These are phyloP conservation scores for Montipora efflorescens DNA, from an alignment of 64 coral and sea anemone species.

Conservation along the genomic window DNA sequence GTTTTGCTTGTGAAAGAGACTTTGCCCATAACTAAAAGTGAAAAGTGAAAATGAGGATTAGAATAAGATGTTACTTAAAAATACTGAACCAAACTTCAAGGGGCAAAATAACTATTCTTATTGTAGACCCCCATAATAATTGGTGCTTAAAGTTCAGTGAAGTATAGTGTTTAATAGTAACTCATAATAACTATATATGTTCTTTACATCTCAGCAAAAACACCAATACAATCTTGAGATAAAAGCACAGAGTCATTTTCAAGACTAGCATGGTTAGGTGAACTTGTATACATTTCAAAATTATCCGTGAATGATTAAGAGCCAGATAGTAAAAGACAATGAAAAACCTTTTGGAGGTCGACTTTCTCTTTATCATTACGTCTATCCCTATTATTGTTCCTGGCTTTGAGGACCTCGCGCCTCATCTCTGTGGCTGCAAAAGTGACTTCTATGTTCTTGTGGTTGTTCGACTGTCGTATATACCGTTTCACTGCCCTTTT, in stretches of 20 bases:
- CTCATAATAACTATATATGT: too few relatives aligned
- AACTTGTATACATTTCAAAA: too few relatives aligned
- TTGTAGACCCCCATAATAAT: too few relatives aligned
- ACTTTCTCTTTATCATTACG: neutral
- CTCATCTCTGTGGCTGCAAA: constrained; percentile 47
- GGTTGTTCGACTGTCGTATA: constrained; percentile 49
- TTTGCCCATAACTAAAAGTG: constrained; percentile 60
- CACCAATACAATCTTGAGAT: too few relatives aligned
- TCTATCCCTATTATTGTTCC: neutral
- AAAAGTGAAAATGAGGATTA: neutral
- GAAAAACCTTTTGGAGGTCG: neutral
- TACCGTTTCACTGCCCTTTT: constrained; percentile 66
- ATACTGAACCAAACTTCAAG: too few relatives aligned
- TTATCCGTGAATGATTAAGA: neutral
- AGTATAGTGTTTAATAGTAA: too few relatives aligned
- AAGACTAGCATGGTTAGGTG: too few relatives aligned
- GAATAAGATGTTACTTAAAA: too few relatives aligned
- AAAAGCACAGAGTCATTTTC: too few relatives aligned
- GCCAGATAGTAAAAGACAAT: neutral
- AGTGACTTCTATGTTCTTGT: constrained; percentile 55
- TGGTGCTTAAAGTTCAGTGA: too few relatives aligned
- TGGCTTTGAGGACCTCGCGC: constrained; percentile 37
- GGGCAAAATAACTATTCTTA: too few relatives aligned
- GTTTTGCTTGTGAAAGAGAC: constrained; percentile 50
- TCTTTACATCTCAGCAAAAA: too few relatives aligned